These are phyloP conservation scores for Chelonus formosanus DNA, from an alignment of 2,888 invertebrate genomes.

Conservation along the genomic window DNA sequence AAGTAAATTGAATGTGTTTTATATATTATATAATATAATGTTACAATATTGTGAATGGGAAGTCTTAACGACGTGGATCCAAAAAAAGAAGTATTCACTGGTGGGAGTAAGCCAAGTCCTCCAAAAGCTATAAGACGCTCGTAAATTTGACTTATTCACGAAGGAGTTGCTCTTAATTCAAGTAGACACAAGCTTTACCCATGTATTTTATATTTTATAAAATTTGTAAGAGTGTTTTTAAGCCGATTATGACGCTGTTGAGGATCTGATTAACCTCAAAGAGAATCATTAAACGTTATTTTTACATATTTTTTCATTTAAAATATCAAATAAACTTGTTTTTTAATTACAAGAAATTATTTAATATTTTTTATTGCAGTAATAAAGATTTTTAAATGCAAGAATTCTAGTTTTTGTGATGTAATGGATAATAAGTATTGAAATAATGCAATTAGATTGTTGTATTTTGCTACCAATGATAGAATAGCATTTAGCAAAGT, in stretches of 20 bases:
- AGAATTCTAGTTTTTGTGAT: too few species aligned
- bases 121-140: conserved; percentile 17
- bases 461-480: neutral
- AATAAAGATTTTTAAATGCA: too few species aligned
- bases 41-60: neutral
- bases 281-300: conserved; percentile 49
- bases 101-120: conserved; percentile 5
- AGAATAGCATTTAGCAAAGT: conserved; percentile 11
- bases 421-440: too few species aligned
- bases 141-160: conserved; percentile 54
- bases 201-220: conserved; percentile 47
- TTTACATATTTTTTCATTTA: conserved; percentile 12
- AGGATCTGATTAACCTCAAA: conserved; percentile 55
- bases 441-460: too few species aligned
- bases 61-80: too few species aligned
- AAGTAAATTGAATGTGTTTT: too few species aligned
- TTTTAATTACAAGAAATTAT: too few species aligned
- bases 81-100: conserved; percentile 10
- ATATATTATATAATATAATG: neutral
- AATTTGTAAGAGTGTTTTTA: conserved; percentile 55
- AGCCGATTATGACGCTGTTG: conserved; percentile 56
- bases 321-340: too few species aligned
- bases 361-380: too few species aligned
- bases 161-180: conserved; percentile 35
- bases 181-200: conserved; percentile 7